Conservation (phyloP, 2,113 vertebrate species). For the Eretmodus cyanostictus region DNA sequence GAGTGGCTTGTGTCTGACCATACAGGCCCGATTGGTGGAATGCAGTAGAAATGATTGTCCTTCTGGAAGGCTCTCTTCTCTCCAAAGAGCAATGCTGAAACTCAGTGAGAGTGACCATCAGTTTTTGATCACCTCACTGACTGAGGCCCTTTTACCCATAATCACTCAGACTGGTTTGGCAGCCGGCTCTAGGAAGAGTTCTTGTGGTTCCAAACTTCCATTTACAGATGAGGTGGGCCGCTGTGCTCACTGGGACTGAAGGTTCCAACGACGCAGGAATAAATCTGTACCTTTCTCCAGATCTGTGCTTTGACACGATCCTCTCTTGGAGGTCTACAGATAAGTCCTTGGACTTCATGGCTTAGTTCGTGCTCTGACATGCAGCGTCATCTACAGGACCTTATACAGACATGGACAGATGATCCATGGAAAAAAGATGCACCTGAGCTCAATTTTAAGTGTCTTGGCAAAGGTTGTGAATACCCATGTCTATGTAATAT, state of each 20-base stretch:
- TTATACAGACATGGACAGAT: not conserved
- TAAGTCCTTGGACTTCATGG: not conserved
- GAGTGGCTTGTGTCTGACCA: not conserved
- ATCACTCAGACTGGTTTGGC: not conserved
- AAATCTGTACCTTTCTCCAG: not conserved
- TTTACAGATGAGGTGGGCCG: not conserved
- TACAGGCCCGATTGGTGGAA: not conserved
- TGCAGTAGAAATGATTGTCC: not conserved
- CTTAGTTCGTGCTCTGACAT: not conserved
- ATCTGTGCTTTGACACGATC: not conserved
- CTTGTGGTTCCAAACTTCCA: not conserved
- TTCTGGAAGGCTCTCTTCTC: not conserved
- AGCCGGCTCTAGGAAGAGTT: not conserved
- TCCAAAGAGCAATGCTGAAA: not conserved
- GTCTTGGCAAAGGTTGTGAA: not conserved
- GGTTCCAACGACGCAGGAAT: not conserved
- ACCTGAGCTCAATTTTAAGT: not conserved
- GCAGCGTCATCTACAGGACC: not conserved
- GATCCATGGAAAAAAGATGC: fast-evolving
- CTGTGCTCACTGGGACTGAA: not conserved
- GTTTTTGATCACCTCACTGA: not conserved
- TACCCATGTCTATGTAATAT: not conserved
- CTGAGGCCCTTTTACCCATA: not conserved
- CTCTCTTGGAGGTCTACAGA: not conserved
- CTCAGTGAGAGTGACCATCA: not conserved